Evolutionary conservation across 92 coral and sea anemone species (phyloP).

Genomic region (Actinostola sp.): DNA sequence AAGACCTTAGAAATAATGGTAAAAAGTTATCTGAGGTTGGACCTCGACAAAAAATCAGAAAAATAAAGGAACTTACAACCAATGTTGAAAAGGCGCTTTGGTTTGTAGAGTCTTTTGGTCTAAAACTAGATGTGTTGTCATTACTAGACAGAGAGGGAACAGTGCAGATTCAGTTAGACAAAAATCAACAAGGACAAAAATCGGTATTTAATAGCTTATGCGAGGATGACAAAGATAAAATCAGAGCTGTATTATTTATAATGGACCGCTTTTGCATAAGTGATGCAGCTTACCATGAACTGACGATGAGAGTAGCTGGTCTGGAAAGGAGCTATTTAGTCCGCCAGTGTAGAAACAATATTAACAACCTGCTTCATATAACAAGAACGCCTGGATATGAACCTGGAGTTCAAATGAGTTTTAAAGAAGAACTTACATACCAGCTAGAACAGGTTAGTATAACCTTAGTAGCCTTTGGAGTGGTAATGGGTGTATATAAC

Average conservation of each 20-base stretch:
- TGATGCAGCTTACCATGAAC: slow-evolving; percentile 48
- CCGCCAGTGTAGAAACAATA: slow-evolving; percentile 29
- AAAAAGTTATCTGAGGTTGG: slow-evolving; percentile 35
- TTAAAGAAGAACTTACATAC: slow-evolving; percentile 8
- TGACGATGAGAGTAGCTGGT: slow-evolving; percentile 1
- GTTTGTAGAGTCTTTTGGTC: slow-evolving; percentile 62
- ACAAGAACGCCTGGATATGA: slow-evolving; percentile 31
- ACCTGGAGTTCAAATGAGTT: slow-evolving; percentile 33
- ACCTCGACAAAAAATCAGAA: slow-evolving; percentile 37
- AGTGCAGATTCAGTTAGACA: slow-evolving; percentile 3
- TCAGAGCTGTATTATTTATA: slow-evolving; percentile 19
- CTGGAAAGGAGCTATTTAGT: slow-evolving; percentile 26
- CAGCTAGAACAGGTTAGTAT: slow-evolving; percentile 32
- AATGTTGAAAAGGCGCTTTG: slow-evolving; percentile 55
- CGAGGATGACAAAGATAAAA: slow-evolving; percentile 28
- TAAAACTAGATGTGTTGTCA: slow-evolving; percentile 28
- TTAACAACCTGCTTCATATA: slow-evolving; percentile 8
- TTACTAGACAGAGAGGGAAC: slow-evolving; percentile 14
- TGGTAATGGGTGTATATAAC: too few relatives aligned
- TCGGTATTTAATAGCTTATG: slow-evolving; percentile 17
- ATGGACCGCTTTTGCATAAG: slow-evolving; percentile 37
- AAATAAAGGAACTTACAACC: slow-evolving; percentile 40
- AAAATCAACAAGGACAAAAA: slow-evolving; percentile 4
- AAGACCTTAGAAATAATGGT: slow-evolving; percentile 17
- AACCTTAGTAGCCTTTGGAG: too few relatives aligned